phyloP scores from a whole-genome alignment of 2,797 vertebrate genomes.

The Pseudomugil gertrudae region DNA sequence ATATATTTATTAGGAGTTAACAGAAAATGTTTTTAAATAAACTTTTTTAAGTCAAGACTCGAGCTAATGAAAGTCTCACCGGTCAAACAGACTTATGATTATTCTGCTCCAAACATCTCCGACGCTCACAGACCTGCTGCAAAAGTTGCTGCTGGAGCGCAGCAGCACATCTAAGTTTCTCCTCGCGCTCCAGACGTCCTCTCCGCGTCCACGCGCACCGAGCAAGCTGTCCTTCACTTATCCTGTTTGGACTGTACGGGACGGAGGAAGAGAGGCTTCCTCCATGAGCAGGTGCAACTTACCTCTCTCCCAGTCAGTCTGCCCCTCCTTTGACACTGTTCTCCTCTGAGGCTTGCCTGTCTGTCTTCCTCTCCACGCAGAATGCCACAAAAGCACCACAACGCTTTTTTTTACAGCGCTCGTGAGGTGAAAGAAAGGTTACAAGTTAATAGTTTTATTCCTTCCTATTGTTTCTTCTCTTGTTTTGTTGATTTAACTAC shows the following conservation, averaged over 20 bases:
- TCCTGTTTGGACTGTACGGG: constrained; percentile 61
- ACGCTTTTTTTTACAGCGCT: constrained; percentile 4
- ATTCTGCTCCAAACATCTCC: constrained; percentile 56
- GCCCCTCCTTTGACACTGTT: constrained; percentile 4
- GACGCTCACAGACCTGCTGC: constrained; percentile 19
- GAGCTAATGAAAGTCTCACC: constrained; percentile 24
- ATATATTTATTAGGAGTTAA: not conserved
- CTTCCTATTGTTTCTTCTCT: too few species aligned
- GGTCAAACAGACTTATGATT: constrained; percentile 16
- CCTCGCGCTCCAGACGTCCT: constrained; percentile 30
- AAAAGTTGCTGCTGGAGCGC: constrained; percentile 36
- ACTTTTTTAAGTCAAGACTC: not conserved
- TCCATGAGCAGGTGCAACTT: constrained; percentile 65
- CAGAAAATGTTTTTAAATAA: not conserved
- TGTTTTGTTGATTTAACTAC: too few species aligned
- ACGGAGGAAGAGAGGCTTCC: constrained; percentile 37
- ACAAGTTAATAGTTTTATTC: constrained; percentile 16
- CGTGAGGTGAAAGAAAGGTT: constrained; percentile 5
- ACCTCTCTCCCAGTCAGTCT: constrained; percentile 37
- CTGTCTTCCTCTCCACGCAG: not conserved
- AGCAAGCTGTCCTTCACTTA: constrained; percentile 60
- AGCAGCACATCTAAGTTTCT: constrained; percentile 49
- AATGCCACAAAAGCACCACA: not conserved
- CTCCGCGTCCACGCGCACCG: constrained; percentile 46
- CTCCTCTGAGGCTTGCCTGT: not conserved